Evolutionary conservation across 2,797 vertebrate genomes (phyloP), one percentile per base, ranked within the genome.

Genomic region (Masticophis lateralis): DNA sequence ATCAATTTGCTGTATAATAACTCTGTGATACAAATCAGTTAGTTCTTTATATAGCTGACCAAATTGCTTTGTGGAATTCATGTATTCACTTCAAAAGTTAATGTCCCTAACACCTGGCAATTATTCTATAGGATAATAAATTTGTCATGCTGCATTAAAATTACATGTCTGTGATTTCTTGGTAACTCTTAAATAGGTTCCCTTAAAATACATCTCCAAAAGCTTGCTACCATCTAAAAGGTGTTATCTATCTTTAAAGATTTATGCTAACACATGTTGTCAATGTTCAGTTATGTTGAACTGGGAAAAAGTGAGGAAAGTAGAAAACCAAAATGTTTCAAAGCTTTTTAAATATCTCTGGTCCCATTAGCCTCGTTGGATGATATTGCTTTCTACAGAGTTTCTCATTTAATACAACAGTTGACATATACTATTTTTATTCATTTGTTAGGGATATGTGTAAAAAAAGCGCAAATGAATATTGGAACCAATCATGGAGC

Each of bases 1-100:
- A 94, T 61, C 43, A 95, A 92, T 96, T 96, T 95, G 74, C 93
- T 96, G 96, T 92, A 92, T 92, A 95, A 95, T 94, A 95, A 90
- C 43, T 94, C 32, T 60, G 43, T 95, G 79, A 94, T 95, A 27
- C 66, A 53, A 94, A 95, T 94, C 32, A 94, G 94, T 94, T 95
- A 93, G 86, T 93, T 96, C 32, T 96, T 95, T 95, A 47, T 91
- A 90, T 27, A 92, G 60, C 59, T 95, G 90, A 95, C 60, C 79
- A 94, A 93, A 95, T 95, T 95, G 94, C 61, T 90, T 93, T 92
- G 86, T 79, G 91, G 88, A 89, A 83, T 94, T 96, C 91, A 93
- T 86, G 55, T 93, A 96, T 94, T 96, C 53, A 86, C 95, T 96
- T 95, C 55, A 95, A 57, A 94, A 94, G 74, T 93, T 95, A 94